Evolutionary conservation across 2,113 vertebrate species (phyloP).

Genomic region (Desmodus rotundus): DNA sequence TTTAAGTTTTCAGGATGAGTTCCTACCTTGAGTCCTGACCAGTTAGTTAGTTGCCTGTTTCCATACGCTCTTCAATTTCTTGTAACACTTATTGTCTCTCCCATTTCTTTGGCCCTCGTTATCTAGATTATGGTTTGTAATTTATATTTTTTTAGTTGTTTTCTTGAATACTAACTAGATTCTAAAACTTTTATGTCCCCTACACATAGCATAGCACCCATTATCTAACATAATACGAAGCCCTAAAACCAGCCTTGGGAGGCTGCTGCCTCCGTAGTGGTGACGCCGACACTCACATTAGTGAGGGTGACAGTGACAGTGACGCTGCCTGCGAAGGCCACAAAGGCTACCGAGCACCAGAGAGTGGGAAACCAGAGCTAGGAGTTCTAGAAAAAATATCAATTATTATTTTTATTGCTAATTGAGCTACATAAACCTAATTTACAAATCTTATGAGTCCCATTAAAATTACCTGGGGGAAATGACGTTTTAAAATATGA

Average conservation of each 20-base stretch:
- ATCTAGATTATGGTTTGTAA: neutral
- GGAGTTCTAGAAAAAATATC: neutral
- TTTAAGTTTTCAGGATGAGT: neutral
- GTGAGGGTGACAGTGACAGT: too few species aligned
- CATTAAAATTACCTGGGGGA: neutral
- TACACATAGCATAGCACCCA: neutral
- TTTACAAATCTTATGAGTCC: neutral
- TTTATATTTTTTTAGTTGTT: neutral
- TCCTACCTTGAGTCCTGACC: neutral
- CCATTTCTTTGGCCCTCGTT: neutral
- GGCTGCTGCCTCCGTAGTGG: neutral
- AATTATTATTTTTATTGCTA: neutral
- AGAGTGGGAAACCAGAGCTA: neutral
- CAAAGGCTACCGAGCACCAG: neutral
- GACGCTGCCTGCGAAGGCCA: neutral
- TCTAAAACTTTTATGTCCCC: neutral
- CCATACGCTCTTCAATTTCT: neutral
- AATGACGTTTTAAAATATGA: neutral
- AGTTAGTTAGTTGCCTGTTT: neutral
- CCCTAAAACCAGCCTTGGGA: neutral
- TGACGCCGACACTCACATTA: neutral
- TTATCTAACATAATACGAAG: neutral
- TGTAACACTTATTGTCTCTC: neutral
- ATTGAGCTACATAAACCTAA: neutral
- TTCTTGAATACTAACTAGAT: neutral